Percentiles rank a stretch among this genome's conserved stretches.
These are phyloP conservation scores for Drosophila ercepeae DNA, from an alignment of 1,140 invertebrate genomes.

Conservation along the genomic window DNA sequence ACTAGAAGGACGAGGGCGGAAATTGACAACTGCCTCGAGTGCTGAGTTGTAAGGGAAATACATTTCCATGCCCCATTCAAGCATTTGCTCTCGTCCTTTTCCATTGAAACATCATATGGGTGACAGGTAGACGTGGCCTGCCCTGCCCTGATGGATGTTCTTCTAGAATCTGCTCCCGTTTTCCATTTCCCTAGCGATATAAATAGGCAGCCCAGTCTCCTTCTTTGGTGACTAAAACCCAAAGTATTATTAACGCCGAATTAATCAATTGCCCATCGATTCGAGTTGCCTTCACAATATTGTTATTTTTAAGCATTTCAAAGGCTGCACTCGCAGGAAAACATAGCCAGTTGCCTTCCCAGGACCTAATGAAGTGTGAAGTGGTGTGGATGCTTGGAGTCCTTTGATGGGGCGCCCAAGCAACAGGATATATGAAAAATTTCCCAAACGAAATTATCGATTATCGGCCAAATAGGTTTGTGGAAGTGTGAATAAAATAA, in stretches of 20 bases:
- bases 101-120: slow-evolving; percentile 49
- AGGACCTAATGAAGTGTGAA: slow-evolving; percentile 68
- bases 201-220: slow-evolving; percentile 42
- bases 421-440: slow-evolving; percentile 17
- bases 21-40: slow-evolving; percentile 57
- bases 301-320: slow-evolving; percentile 76
- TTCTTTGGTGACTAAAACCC: slow-evolving; percentile 17
- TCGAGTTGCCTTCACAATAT: slow-evolving; percentile 48
- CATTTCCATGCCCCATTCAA: slow-evolving; percentile 59
- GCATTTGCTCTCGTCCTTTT: slow-evolving; percentile 9
- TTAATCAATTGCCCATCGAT: slow-evolving; percentile 77
- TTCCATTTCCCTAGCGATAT: slow-evolving; percentile 32
- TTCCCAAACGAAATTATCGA: slow-evolving; percentile 56
- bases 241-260: slow-evolving; percentile 71
- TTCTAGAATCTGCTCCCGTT: slow-evolving; percentile 21
- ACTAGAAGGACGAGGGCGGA: slow-evolving; percentile 38
- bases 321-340: slow-evolving; percentile 46
- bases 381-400: slow-evolving; percentile 69
- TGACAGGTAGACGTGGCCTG: slow-evolving; percentile 53
- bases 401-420: slow-evolving; percentile 59
- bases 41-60: slow-evolving; percentile 74
- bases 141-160: slow-evolving; percentile 52
- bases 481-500: neutral
- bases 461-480: slow-evolving; percentile 13
- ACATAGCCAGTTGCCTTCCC: slow-evolving; percentile 10